Evolutionary conservation across 1,140 invertebrate species (phyloP).

Genomic region (Diprion similis): DNA sequence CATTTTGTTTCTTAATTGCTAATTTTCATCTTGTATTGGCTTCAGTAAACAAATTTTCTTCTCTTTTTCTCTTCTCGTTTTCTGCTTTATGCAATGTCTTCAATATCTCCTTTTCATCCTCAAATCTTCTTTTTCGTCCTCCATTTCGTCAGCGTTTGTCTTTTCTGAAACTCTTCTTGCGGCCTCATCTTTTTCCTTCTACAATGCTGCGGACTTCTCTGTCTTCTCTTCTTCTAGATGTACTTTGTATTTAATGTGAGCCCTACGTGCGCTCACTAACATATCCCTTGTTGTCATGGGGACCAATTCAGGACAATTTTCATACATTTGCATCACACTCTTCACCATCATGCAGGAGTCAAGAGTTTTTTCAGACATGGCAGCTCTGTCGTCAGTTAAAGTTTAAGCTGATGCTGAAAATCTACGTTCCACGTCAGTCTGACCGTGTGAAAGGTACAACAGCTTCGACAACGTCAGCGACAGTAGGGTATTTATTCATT

Average conservation of each 20-base stretch:
- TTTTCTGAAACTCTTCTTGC: neutral
- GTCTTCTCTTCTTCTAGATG: constrained; percentile 11
- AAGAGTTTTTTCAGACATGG: constrained; percentile 21
- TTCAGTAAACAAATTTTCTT: neutral
- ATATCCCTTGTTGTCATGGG: neutral
- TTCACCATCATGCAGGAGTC: neutral
- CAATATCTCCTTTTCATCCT: no score
- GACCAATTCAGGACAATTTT: neutral
- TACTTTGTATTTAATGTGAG: neutral
- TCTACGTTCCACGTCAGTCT: constrained; percentile 21
- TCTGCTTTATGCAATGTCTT: constrained; percentile 11
- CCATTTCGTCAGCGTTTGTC: constrained; percentile 17
- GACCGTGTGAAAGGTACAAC: constrained; percentile 17
- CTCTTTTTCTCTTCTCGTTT: constrained; percentile 13
- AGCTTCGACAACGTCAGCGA: constrained; percentile 20
- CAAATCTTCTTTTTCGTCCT: constrained; percentile 16
- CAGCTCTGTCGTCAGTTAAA: constrained; percentile 13
- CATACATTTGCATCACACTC: constrained; percentile 1
- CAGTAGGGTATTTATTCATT: constrained; percentile 14
- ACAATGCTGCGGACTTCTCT: neutral
- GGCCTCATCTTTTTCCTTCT: constrained; percentile 9
- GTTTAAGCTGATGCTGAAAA: constrained; percentile 17
- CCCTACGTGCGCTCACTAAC: neutral
- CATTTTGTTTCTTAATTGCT: neutral
- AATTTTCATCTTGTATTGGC: constrained; percentile 4